Conservation (phyloP, 2,797 vertebrate species). For the Sternarchorhynchus goeldii region DNA sequence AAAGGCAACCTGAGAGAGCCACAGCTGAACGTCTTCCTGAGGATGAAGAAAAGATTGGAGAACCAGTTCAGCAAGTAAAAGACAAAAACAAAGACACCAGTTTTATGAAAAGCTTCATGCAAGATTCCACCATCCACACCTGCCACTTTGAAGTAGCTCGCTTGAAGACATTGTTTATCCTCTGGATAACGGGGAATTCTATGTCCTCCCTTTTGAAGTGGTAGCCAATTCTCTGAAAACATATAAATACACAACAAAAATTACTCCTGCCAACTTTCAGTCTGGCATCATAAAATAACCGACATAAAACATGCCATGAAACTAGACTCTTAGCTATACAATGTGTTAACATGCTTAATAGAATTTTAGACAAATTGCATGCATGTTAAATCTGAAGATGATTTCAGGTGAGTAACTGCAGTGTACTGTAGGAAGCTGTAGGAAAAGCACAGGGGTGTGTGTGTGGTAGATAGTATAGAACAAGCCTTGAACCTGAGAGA, state of each 20-base stretch:
- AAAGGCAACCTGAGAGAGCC: constrained; percentile 93
- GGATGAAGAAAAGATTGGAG: constrained; percentile 1
- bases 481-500: no score
- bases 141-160: constrained; percentile 93
- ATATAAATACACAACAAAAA: neutral
- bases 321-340: no score
- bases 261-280: neutral
- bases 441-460: no score
- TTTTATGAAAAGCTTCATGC: neutral
- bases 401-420: no score
- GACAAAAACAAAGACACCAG: neutral
- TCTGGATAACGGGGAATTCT: constrained; percentile 83
- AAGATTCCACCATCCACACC: constrained; percentile 64
- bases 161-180: constrained; percentile 85
- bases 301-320: no score
- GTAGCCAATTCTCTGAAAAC: constrained; percentile 84
- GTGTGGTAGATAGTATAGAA: no score
- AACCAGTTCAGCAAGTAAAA: neutral
- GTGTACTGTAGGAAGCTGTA: no score
- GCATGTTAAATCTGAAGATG: no score
- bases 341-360: no score
- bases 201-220: constrained; percentile 93
- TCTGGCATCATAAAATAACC: no score
- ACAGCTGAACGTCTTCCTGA: constrained; percentile 92
- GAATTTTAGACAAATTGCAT: no score